Percentiles rank a stretch among this genome's conserved stretches.
Conservation (phyloP, 1,140 invertebrate genomes). For the Dreissena rostriformis region DNA sequence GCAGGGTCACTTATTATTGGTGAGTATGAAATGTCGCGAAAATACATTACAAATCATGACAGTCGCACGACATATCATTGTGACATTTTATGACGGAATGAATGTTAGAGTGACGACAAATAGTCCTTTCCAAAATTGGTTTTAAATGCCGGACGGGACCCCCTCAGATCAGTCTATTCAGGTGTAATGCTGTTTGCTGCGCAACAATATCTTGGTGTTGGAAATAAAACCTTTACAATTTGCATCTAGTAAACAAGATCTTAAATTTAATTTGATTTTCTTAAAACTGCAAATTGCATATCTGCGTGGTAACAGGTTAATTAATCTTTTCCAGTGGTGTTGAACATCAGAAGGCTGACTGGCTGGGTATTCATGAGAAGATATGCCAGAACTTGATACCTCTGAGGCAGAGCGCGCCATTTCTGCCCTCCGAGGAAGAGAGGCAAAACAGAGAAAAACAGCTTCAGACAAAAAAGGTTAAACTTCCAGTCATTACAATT, state of each 20-base stretch:
- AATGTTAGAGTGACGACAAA: too few relatives aligned
- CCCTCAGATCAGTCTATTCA: too few relatives aligned
- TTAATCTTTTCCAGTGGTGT: conserved; percentile 74
- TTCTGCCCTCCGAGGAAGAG: conserved; percentile 80
- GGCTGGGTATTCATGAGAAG: conserved; percentile 81
- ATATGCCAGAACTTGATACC: conserved; percentile 78
- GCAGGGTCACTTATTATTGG: conserved; percentile 81
- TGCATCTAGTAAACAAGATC: neutral
- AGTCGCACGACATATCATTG: too few relatives aligned
- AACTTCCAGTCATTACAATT: too few relatives aligned
- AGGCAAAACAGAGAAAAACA: conserved; percentile 74
- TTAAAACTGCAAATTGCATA: neutral
- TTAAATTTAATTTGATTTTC: neutral
- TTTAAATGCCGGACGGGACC: too few relatives aligned
- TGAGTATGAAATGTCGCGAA: conserved; percentile 60
- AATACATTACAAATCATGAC: neutral
- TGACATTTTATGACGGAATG: too few relatives aligned
- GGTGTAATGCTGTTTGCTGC: too few relatives aligned
- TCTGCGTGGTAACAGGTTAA: too few relatives aligned
- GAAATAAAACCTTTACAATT: too few relatives aligned
- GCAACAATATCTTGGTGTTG: too few relatives aligned
- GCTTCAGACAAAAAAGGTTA: conserved; percentile 70
- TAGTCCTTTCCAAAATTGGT: too few relatives aligned
- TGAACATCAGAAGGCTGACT: conserved; percentile 81
- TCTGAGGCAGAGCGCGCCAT: conserved; percentile 76